Evolutionary conservation across 2,888 invertebrate species (phyloP), one percentile per base, ranked within the genome.

Genomic region (Lordiphosa fenestrarum): DNA sequence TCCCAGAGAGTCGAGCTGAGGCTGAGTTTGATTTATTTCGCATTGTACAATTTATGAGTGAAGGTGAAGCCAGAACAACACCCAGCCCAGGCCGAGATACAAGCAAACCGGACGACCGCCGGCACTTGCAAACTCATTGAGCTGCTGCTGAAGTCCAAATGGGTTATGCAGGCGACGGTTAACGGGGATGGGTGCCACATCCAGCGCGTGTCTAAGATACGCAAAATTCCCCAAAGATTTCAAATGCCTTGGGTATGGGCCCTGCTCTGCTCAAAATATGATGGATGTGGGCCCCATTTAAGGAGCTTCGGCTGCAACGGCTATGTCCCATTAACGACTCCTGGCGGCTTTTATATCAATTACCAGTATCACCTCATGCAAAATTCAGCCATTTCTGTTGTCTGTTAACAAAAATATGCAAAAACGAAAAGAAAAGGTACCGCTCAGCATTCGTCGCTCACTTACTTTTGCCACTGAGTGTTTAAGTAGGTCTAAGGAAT

Each of bases 1-100:
- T 37, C 56, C 59, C 25, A 40, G 36, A 38, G 36, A 35, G 57
- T 40, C 35, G 42, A 66, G 60, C 57, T 53, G 70, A 74, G 73
- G 69, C 72, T 78, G 73, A 74, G 66, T 81, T 76, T 86, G 87
- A 86, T 86, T 87, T 86, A 86, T 87, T 72, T 85, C 71, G 66
- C 66, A 63, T 71, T 81, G 78, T 70, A 77, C 75, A 83, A 84
- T 85, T 81, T 84, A 85, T 80, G 75, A 80, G 83, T 76, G 76
- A 83, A 78, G 83, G 73, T 80, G 68, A 76, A 84, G 71, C 66
- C 53, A 30, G 50, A 53, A 30, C 58, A 61, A 41, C 38, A 55
- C n/a, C 23, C 40, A 42, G 23, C 38, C 42, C 6, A 23, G 13
- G 12, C 40, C 44, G 21, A 47, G 6, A 47, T 13, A 35, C 47